Conservation (phyloP, 1,140 invertebrate genomes). For the Eciton burchellii region DNA sequence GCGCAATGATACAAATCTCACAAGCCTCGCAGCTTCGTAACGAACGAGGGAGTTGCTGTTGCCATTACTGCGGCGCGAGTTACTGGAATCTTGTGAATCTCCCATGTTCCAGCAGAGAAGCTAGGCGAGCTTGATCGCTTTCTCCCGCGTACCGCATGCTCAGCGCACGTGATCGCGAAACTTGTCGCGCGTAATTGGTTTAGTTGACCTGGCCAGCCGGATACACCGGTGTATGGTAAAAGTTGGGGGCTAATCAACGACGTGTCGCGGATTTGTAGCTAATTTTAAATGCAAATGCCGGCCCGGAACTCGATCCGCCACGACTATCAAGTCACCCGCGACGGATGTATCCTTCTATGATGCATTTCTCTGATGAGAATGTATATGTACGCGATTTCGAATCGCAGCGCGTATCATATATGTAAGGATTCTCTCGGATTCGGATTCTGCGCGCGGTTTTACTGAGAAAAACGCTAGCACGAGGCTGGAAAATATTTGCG, state of each 20-base stretch:
- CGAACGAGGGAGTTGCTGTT: too few relatives aligned
- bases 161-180: neutral
- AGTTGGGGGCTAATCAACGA: constrained; percentile 35
- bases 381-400: too few relatives aligned
- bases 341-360: too few relatives aligned
- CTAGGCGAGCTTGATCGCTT: constrained; percentile 25
- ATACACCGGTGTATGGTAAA: constrained; percentile 23
- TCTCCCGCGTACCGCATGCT: neutral
- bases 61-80: neutral
- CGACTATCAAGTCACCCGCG: neutral
- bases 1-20: constrained; percentile 28
- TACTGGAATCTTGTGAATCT: constrained; percentile 8
- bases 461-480: too few relatives aligned
- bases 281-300: constrained; percentile 49
- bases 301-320: neutral
- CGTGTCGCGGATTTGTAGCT: constrained; percentile 35
- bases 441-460: too few relatives aligned
- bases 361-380: too few relatives aligned
- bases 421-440: too few relatives aligned
- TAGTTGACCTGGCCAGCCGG: neutral
- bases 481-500: too few relatives aligned
- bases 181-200: constrained; percentile 23
- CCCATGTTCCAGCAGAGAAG: too few relatives aligned
- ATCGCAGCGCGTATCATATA: too few relatives aligned
- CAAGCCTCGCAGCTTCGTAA: neutral